phyloP scores from a whole-genome alignment of 1,140 invertebrate genomes.

The Drosophila nasuta region DNA sequence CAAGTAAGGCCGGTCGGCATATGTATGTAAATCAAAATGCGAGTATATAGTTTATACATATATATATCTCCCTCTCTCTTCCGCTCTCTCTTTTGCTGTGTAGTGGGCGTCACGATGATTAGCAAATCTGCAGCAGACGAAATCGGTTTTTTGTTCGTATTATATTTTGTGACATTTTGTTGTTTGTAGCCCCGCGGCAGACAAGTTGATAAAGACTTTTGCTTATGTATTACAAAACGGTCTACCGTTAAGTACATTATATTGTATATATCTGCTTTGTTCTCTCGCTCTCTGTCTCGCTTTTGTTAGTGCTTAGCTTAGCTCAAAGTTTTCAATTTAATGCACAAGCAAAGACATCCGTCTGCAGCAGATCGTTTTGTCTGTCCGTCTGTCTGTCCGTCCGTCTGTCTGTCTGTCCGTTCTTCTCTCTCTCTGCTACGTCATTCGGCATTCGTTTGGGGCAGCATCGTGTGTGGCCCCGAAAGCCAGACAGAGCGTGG shows the following conservation, averaged over 20 bases:
- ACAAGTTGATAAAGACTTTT: constrained; percentile 32
- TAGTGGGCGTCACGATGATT: constrained; percentile 59
- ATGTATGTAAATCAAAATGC: constrained; percentile 56
- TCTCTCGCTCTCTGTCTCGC: neutral
- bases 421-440: constrained; percentile 14
- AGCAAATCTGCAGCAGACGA: constrained; percentile 42
- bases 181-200: constrained; percentile 5
- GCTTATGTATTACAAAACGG: constrained; percentile 3
- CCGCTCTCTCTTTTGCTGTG: constrained; percentile 3
- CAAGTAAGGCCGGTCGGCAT: constrained; percentile 38
- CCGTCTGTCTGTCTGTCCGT: neutral
- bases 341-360: constrained; percentile 14
- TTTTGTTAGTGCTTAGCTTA: constrained; percentile 4
- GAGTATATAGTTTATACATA: neutral
- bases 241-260: constrained; percentile 23
- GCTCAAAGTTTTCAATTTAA: constrained; percentile 31
- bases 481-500: constrained; percentile 12
- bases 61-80: constrained; percentile 1
- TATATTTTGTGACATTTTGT: constrained; percentile 12
- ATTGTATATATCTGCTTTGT: neutral
- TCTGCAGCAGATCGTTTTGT: constrained; percentile 2
- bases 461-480: constrained; percentile 35
- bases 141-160: constrained; percentile 16
- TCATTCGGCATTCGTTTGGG: constrained; percentile 21
- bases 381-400: neutral